phyloP scores from a whole-genome alignment of 2,888 invertebrate species.

The Xanthia icteritia region DNA sequence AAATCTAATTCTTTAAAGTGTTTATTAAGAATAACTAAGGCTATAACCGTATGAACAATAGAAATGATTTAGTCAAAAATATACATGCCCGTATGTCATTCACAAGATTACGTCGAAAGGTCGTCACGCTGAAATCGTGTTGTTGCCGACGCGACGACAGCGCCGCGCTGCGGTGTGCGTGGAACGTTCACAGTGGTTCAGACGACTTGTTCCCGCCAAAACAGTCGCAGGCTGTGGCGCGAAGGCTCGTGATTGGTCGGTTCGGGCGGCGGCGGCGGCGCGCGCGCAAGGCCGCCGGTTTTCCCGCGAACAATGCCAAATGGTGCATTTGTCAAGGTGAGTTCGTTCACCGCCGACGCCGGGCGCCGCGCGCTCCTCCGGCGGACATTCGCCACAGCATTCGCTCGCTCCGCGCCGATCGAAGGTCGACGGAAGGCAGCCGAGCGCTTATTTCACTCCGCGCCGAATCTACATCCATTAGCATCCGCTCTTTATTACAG shows the following conservation, averaged over 20 bases:
- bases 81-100: conserved; percentile 77
- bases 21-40: conserved; percentile 20
- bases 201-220: conserved; percentile 84
- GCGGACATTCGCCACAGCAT: conserved; percentile 82
- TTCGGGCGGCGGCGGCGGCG: conserved; percentile 79
- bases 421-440: conserved; percentile 88
- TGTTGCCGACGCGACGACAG: conserved; percentile 74
- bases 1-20: not conserved
- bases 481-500: conserved; percentile 83
- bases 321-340: conserved; percentile 91
- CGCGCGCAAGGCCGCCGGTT: conserved; percentile 90
- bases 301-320: conserved; percentile 91
- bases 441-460: conserved; percentile 77
- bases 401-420: conserved; percentile 82
- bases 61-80: conserved; percentile 58
- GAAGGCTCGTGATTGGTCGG: conserved; percentile 87
- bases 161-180: conserved; percentile 75
- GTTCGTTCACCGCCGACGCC: conserved; percentile 90
- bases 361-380: conserved; percentile 77
- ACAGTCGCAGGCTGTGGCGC: conserved; percentile 89
- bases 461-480: conserved; percentile 84
- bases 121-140: conserved; percentile 79
- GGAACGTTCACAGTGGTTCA: conserved; percentile 70
- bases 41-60: conserved; percentile 56
- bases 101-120: conserved; percentile 79